Evolutionary conservation across 2,113 vertebrate genomes (phyloP).

Genomic region (Cromileptes altivelis): DNA sequence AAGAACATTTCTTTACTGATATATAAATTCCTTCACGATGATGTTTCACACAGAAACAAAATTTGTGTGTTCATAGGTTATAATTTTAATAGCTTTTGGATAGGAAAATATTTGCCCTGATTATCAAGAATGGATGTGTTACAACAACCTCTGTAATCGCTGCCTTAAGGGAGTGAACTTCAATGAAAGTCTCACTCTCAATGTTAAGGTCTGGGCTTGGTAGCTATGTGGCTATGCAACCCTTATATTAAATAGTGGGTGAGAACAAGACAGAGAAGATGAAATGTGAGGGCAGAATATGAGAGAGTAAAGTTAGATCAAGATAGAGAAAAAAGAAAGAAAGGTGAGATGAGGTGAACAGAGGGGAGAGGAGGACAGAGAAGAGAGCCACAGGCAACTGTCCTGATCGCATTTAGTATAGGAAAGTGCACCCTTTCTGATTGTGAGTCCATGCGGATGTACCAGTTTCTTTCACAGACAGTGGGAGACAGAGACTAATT

Average conservation of each 20-base stretch:
- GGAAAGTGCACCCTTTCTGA: slow-evolving; percentile 35
- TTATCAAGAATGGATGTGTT: not conserved
- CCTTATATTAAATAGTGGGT: slow-evolving; percentile 18
- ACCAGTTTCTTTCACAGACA: slow-evolving; percentile 4
- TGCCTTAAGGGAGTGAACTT: slow-evolving; percentile 26
- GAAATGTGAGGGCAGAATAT: not conserved
- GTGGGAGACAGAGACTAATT: not conserved
- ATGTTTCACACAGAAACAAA: too few relatives aligned
- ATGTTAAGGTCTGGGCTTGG: slow-evolving; percentile 10
- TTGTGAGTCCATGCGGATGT: slow-evolving; percentile 20
- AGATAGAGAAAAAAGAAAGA: not conserved
- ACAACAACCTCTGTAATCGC: slow-evolving; percentile 26
- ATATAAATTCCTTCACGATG: too few relatives aligned
- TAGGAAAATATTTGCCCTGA: too few relatives aligned
- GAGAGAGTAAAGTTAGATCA: not conserved
- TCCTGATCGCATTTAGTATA: slow-evolving; percentile 12
- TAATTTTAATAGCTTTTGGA: too few relatives aligned
- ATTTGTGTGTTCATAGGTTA: too few relatives aligned
- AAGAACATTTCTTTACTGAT: too few relatives aligned
- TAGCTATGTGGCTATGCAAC: slow-evolving; percentile 21
- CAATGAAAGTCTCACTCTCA: not conserved
- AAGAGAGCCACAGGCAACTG: not conserved
- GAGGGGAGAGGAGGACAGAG: not conserved
- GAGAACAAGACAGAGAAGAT: not conserved
- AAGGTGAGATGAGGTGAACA: slow-evolving; percentile 1